Percentiles rank a stretch among this genome's conserved stretches.
These are phyloP conservation scores for Sinopyrophorus schimmeli DNA, from an alignment of 2,888 invertebrate genomes.

Conservation along the genomic window DNA sequence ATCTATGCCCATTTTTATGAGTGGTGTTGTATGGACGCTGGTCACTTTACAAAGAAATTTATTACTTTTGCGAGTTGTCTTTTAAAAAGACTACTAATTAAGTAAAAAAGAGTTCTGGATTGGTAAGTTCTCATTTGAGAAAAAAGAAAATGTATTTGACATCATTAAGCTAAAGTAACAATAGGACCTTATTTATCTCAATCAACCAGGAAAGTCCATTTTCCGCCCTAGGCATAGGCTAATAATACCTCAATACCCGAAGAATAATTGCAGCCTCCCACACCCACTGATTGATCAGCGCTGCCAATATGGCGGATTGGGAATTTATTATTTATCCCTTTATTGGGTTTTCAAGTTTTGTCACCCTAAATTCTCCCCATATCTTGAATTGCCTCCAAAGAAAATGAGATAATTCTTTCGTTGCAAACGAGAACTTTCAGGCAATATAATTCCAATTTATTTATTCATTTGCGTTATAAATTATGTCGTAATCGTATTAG, in stretches of 20 bases:
- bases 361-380: slow-evolving; percentile 35
- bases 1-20: slow-evolving; percentile 19
- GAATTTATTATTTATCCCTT: slow-evolving; percentile 49
- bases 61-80: neutral
- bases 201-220: slow-evolving; percentile 19
- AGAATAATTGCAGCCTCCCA: slow-evolving; percentile 37
- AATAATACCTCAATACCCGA: slow-evolving; percentile 29
- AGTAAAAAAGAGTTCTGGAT: no score
- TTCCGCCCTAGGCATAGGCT: slow-evolving; percentile 25
- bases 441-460: no score
- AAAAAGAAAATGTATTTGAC: no score
- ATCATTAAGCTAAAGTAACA: slow-evolving; percentile 13
- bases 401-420: slow-evolving; percentile 25
- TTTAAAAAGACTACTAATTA: no score
- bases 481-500: no score
- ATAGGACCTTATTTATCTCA: slow-evolving; percentile 20
- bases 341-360: slow-evolving; percentile 41
- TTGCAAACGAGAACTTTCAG: no score
- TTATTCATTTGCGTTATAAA: no score
- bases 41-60: slow-evolving; percentile 10
- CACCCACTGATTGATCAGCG: slow-evolving; percentile 42
- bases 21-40: slow-evolving; percentile 14
- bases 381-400: slow-evolving; percentile 15
- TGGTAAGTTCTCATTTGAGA: no score
- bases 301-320: slow-evolving; percentile 45